Evolutionary conservation across 2,888 invertebrate species (phyloP).

Genomic region (Troilus luridus): DNA sequence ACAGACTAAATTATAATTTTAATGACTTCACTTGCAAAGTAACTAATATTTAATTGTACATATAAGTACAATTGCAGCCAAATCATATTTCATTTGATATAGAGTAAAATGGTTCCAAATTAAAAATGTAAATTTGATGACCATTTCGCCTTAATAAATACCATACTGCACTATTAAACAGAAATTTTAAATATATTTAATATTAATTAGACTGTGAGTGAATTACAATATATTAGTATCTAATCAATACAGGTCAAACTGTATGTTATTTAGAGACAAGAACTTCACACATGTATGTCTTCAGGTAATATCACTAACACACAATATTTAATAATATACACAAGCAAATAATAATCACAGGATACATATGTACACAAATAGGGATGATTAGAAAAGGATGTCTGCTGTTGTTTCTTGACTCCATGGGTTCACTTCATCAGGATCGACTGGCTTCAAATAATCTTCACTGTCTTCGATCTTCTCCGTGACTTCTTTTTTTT

Average conservation of each 20-base stretch:
- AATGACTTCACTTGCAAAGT: slow-evolving; percentile 42
- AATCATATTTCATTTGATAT: background rate
- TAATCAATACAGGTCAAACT: slow-evolving; percentile 43
- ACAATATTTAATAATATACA: slow-evolving; percentile 54
- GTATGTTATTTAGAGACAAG: slow-evolving; percentile 32
- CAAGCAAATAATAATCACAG: slow-evolving; percentile 57
- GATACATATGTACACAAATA: slow-evolving; percentile 54
- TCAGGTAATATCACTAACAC: slow-evolving; percentile 43
- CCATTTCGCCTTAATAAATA: slow-evolving; percentile 25
- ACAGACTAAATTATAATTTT: slow-evolving; percentile 44
- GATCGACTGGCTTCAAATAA: slow-evolving; percentile 68
- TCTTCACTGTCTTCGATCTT: slow-evolving; percentile 66
- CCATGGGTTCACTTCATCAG: slow-evolving; percentile 68
- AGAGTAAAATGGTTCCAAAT: background rate
- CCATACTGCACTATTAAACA: slow-evolving; percentile 37
- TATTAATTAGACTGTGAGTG: slow-evolving; percentile 35
- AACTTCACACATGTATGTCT: slow-evolving; percentile 50
- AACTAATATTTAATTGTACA: slow-evolving; percentile 46
- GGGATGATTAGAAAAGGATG: slow-evolving; percentile 68
- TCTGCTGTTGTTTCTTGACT: slow-evolving; percentile 69
- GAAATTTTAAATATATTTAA: background rate
- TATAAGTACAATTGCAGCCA: slow-evolving; percentile 15
- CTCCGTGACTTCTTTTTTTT: slow-evolving; percentile 65
- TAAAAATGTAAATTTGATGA: background rate
- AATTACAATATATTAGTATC: slow-evolving; percentile 38